Base-by-base conservation (phyloP, 2,113 vertebrate species). In the Oryzias curvinotus region DNA sequence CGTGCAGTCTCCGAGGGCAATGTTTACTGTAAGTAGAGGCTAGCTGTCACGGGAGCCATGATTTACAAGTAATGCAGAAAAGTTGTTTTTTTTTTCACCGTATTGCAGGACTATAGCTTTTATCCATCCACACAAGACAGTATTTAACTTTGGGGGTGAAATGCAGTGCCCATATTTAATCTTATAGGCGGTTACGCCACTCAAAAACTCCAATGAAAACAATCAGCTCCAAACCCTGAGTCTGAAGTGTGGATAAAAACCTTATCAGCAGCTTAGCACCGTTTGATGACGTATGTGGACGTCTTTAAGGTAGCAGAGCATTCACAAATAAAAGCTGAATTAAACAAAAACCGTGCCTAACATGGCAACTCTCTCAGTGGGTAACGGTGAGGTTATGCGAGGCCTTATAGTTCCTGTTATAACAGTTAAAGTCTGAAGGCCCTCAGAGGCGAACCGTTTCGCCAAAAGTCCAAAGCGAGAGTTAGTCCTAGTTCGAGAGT, bases 381-480 rank as follows among this genome's bases (percentile, higher is more conserved):
- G 57, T 59, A 30, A 50, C 66, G 46, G 64, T 57, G 55, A 74
- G 47, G 78, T 77, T 45, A 48, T 15, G 57, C 36, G 51, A 55
- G 71, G 75, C 73, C 71, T 61, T 18, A 65, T 5, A 60, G 55
- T 49, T 47, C 54, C 48, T 76, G 36, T 63, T 68, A 75, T 57
- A 64, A 19, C 66, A 43, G 62, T 64, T 50, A 69, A 63, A 57
- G 57, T 63, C 60, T 1, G 70, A 48, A 86, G 83, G 78, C 82
- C 85, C 62, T 44, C 48, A 53, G 26, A 67, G 36, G 56, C 82
- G 41, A 66, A 64, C 60, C 56, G 19, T 41, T 52, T 41, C 56
- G 57, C 55, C 62, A 50, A 36, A 74, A 82, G 58, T 67, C 75
- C 25, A 45, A 61, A 3, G 52, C 55, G 68, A 30, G n/a, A n/a